Conservation (phyloP, 2,888 invertebrate genomes). For the Drosophila fungiperda region DNA sequence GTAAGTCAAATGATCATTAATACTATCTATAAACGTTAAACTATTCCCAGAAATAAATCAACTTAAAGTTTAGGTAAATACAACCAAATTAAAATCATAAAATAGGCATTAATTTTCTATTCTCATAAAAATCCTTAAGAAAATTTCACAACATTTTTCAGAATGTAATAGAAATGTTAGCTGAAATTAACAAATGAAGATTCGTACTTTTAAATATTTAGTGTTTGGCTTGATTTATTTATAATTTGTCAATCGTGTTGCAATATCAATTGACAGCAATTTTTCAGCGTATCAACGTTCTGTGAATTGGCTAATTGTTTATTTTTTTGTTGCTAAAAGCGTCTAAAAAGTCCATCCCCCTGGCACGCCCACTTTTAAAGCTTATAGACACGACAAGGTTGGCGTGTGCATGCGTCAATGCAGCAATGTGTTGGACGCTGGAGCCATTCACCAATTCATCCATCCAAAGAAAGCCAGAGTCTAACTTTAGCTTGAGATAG, state of each 20-base stretch:
- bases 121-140: too few relatives aligned
- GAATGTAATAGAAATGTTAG: too few relatives aligned
- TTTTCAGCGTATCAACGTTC: slow-evolving; percentile 15
- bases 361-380: slow-evolving; percentile 25
- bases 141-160: too few relatives aligned
- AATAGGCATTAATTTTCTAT: neutral
- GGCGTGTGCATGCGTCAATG: neutral
- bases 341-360: neutral
- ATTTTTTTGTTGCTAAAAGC: slow-evolving; percentile 18
- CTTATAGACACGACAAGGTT: neutral
- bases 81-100: too few relatives aligned
- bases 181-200: too few relatives aligned
- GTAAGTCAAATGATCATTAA: neutral
- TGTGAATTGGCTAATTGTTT: slow-evolving; percentile 4
- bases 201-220: neutral
- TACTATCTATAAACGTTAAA: neutral
- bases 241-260: neutral
- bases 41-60: neutral
- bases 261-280: slow-evolving; percentile 1
- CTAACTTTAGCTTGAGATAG: neutral
- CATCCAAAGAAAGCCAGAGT: slow-evolving; percentile 21
- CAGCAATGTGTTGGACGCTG: neutral
- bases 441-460: neutral
- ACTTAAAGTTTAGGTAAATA: neutral
- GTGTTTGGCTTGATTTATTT: neutral